Evolutionary conservation across 2,113 vertebrate species (phyloP), one percentile per base, ranked within the genome.

Genomic region (Ailuropoda melanoleuca): DNA sequence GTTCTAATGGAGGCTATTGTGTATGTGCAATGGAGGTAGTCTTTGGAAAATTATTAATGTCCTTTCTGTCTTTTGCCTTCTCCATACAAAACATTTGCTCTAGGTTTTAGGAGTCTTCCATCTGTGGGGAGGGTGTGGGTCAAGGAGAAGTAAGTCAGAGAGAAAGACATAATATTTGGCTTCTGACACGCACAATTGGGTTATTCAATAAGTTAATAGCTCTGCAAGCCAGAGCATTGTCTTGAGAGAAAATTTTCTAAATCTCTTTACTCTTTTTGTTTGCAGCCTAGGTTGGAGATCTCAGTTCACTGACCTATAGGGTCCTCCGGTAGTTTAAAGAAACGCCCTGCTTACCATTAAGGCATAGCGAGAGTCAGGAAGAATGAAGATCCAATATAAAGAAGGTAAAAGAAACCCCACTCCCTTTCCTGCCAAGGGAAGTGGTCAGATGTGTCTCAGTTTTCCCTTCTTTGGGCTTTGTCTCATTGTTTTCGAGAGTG

Each of bases 41-140:
- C 37, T 68, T 78, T 88, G 81, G 75, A 55, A 88, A 90, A 72
- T 70, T n/a, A 84, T 86, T 70, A 72, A 83, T 70, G 34, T 78
- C 60, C 60, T 95, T 95, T 23, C 37, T 66, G 48, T 81, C 60
- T 68, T 88, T 95, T 72, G 85, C n/a, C 74, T 85, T 80, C 82
- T 53, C 50, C 26, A 39, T 55, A 64, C 2, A 46, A 80, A 95
- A 56, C 34, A 74, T 88, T 95, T 74, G 18, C 55, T 72, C 1
- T 37, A 53, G 18, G 43, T 83, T 68, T 24, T 34, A 21, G n/a
- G 74, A 56, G 56, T 17, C 64, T 60, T 68, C 74, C 12, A 17
- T 86, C 26, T 72, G 66, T 43, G 46, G 48, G 55, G n/a, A 80
- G n/a, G 66, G 29, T 56, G 14, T 53, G 31, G 58, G 19, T 75